These are phyloP conservation scores for Scomber colias DNA, from an alignment of 2,113 vertebrate species.

Conservation along the genomic window DNA sequence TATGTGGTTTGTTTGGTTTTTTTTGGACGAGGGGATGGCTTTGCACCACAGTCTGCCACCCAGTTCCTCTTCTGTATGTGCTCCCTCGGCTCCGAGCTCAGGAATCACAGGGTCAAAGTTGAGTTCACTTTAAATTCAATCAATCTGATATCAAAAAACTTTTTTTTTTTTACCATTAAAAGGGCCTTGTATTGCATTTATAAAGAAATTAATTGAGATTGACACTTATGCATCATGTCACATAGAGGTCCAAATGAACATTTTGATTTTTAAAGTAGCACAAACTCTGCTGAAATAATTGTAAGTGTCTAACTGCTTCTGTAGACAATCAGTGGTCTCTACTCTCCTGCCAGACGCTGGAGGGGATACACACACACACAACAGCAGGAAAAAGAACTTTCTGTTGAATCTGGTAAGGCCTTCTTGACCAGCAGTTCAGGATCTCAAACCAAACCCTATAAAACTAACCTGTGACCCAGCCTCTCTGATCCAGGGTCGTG, in stretches of 20 bases:
- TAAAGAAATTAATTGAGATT: constrained; percentile 30
- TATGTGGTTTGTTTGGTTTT: constrained; percentile 27
- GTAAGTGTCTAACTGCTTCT: constrained; percentile 31
- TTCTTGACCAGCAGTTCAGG: constrained; percentile 41
- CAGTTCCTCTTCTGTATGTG: constrained; percentile 22
- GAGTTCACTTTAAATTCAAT: constrained; percentile 41
- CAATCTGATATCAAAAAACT: constrained; percentile 16
- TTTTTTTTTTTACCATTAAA: constrained; percentile 7
- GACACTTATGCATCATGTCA: constrained; percentile 7
- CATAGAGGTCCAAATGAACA: constrained; percentile 46
- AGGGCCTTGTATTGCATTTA: constrained; percentile 32
- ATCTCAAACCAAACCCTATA: constrained; percentile 34
- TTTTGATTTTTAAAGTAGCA: constrained; percentile 41
- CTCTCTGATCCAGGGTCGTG: constrained; percentile 23
- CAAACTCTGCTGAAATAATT: constrained; percentile 20
- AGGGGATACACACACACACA: constrained; percentile 55
- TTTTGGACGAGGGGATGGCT: constrained; percentile 34
- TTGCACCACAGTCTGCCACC: constrained; percentile 38
- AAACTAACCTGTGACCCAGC: constrained; percentile 27
- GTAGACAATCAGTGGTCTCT: constrained; percentile 51
- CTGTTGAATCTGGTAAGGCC: constrained; percentile 45
- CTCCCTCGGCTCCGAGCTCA: constrained; percentile 36
- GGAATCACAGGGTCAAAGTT: constrained; percentile 54
- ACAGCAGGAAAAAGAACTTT: constrained; percentile 33
- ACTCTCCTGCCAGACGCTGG: constrained; percentile 67